Evolutionary conservation across 1,140 invertebrate species (phyloP).

Genomic region (Adelges cooleyi): DNA sequence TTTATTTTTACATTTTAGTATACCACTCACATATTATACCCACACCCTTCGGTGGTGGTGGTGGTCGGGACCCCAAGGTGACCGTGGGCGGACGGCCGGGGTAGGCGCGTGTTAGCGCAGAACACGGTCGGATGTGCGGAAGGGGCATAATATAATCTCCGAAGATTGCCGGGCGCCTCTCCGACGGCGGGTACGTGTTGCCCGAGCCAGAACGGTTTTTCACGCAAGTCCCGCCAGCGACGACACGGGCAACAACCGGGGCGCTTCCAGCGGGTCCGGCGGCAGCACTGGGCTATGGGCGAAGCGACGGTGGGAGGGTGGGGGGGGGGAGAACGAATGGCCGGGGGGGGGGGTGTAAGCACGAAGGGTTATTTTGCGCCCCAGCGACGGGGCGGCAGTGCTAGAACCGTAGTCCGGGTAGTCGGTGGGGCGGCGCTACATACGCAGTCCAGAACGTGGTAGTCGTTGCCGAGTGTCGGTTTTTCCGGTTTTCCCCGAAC

Average conservation of each 20-base stretch:
- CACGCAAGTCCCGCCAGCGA: not conserved
- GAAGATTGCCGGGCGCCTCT: constrained; percentile 15
- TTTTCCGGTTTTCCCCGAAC: too few species aligned
- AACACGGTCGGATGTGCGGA: too few species aligned
- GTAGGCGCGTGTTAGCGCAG: not conserved
- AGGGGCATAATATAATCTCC: not conserved
- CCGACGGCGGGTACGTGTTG: constrained; percentile 20
- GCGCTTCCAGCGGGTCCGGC: constrained; percentile 10
- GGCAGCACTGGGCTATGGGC: not conserved
- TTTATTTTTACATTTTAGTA: too few species aligned
- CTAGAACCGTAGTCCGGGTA: constrained; percentile 20
- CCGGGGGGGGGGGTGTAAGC: not conserved
- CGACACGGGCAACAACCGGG: not conserved
- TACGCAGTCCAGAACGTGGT: too few species aligned
- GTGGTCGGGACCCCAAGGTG: too few species aligned
- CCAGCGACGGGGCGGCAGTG: constrained; percentile 8
- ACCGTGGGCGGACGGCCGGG: not conserved
- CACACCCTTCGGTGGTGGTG: too few species aligned
- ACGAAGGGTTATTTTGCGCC: not conserved
- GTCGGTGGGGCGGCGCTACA: constrained; percentile 6
- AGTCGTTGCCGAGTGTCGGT: not conserved
- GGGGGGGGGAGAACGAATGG: not conserved
- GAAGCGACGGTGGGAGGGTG: not conserved
- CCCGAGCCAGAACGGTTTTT: constrained; percentile 16
- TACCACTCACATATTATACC: too few species aligned